Conservation (phyloP, 2,888 invertebrate genomes). For the Mimumesa dahlbomi region DNA sequence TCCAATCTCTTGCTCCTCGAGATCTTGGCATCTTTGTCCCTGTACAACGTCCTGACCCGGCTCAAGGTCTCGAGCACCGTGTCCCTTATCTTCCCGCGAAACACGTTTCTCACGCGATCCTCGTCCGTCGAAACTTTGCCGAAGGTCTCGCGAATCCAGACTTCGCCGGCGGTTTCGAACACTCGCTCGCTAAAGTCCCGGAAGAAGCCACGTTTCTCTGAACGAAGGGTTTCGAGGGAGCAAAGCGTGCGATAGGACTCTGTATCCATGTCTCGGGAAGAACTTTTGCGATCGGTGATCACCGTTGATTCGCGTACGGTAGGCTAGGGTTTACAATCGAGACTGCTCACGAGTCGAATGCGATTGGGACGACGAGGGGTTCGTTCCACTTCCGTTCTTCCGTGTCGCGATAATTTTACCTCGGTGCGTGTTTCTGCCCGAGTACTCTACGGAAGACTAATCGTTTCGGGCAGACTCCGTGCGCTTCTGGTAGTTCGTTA, state of each 20-base stretch:
- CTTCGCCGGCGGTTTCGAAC: conserved; percentile 81
- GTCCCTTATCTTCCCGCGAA: conserved; percentile 81
- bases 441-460: too few relatives aligned
- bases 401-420: too few relatives aligned
- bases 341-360: too few relatives aligned
- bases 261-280: too few relatives aligned
- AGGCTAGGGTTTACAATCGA: too few relatives aligned
- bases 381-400: too few relatives aligned
- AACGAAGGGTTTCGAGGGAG: conserved; percentile 88
- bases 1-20: conserved; percentile 84
- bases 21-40: conserved; percentile 85
- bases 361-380: too few relatives aligned
- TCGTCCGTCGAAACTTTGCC: conserved; percentile 83
- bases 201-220: conserved; percentile 89
- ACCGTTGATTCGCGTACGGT: neutral
- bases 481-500: too few relatives aligned
- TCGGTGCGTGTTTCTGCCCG: too few relatives aligned
- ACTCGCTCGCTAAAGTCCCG: conserved; percentile 85
- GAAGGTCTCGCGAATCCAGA: conserved; percentile 85
- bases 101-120: conserved; percentile 83
- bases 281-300: too few relatives aligned
- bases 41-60: conserved; percentile 85
- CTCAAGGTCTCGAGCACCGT: conserved; percentile 83
- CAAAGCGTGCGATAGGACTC: conserved; percentile 86
- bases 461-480: too few relatives aligned